A percentile compares a stretch with the other conserved stretches of the same genome.
phyloP scores from a whole-genome alignment of 2,113 vertebrate genomes.

The Mesocricetus auratus region DNA sequence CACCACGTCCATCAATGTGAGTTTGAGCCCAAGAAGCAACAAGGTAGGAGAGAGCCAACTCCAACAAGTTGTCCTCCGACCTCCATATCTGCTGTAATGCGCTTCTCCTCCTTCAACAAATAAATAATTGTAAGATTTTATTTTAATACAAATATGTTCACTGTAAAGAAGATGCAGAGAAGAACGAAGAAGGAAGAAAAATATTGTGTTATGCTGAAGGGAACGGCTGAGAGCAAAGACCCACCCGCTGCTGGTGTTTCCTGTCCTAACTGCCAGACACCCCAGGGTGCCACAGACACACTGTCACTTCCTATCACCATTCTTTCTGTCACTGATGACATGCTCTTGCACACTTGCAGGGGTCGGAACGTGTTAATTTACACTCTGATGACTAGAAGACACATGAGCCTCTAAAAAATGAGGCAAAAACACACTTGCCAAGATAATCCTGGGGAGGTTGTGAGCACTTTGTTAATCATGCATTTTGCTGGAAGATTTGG shows the following conservation, averaged over 20 bases:
- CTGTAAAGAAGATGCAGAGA: constrained; percentile 31
- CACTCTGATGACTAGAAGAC: not conserved
- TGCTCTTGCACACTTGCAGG: not conserved
- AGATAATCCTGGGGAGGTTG: not conserved
- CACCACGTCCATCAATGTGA: not conserved
- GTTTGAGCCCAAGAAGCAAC: not conserved
- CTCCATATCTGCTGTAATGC: not conserved
- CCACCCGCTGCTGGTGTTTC: not conserved
- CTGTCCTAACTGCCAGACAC: not conserved
- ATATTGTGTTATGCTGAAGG: not conserved
- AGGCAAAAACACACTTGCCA: not conserved
- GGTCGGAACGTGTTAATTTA: not conserved
- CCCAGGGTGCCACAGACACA: not conserved
- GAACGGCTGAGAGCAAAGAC: not conserved
- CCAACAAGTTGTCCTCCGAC: not conserved
- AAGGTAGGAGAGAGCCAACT: not conserved
- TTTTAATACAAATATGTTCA: not conserved
- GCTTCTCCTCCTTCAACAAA: not conserved
- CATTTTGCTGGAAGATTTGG: not conserved
- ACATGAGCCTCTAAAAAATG: not conserved
- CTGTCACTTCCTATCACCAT: not conserved
- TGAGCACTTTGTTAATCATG: not conserved
- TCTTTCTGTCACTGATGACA: not conserved
- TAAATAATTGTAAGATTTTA: not conserved
- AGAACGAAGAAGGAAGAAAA: constrained; percentile 16